Percentiles rank a stretch among this genome's conserved stretches.
These are phyloP conservation scores for Carpatolechia fugitivella DNA, from an alignment of 2,888 invertebrate genomes.

Conservation along the genomic window DNA sequence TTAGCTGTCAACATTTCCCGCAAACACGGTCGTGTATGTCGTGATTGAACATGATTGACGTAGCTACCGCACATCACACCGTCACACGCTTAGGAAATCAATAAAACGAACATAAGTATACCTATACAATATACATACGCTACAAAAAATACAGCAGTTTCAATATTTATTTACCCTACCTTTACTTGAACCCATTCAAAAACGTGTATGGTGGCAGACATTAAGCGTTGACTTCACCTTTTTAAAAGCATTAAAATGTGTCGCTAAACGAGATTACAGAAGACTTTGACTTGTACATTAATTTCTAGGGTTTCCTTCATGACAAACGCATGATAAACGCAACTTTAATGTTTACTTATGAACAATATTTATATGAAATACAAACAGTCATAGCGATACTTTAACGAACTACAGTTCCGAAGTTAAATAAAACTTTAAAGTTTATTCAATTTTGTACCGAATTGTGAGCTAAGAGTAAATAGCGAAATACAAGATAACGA, in stretches of 20 bases:
- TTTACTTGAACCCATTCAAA: no score
- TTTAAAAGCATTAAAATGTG: conserved; percentile 11
- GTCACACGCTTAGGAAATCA: background rate
- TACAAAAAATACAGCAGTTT: no score
- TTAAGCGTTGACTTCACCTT: background rate
- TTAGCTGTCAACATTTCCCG: conserved; percentile 1
- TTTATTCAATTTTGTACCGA: conserved; percentile 27
- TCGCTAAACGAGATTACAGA: conserved; percentile 10
- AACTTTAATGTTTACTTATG: background rate
- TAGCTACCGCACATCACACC: background rate
- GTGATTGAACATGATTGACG: conserved; percentile 6
- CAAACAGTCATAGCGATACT: conserved; percentile 4
- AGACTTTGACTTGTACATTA: background rate
- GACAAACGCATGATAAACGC: background rate
- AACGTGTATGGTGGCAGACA: no score
- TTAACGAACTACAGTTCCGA: conserved; percentile 8
- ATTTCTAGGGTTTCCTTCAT: background rate
- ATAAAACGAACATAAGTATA: background rate
- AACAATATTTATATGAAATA: background rate
- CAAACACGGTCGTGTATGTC: background rate
- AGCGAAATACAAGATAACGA: conserved; percentile 58
- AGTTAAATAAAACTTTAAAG: conserved; percentile 26
- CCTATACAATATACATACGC: background rate
- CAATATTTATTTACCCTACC: no score
- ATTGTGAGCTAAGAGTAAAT: conserved; percentile 47